phyloP scores from a whole-genome alignment of 2,888 invertebrate genomes.

The Stenotaenia linearis region DNA sequence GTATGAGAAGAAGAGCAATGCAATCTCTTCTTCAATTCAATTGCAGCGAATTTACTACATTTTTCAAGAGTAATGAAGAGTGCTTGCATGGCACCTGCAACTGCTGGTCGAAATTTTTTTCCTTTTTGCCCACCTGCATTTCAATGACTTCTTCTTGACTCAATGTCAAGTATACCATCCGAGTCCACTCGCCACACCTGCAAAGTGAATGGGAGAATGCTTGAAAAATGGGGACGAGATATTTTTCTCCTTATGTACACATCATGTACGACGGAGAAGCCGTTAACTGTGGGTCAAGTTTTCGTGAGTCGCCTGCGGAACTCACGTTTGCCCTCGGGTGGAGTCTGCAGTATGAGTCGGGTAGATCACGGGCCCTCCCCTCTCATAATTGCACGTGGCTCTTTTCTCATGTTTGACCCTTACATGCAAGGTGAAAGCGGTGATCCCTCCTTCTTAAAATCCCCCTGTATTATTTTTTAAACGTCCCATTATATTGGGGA shows the following conservation, averaged over 20 bases:
- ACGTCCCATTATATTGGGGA: background rate
- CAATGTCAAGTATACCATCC: background rate
- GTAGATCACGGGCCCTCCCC: conserved; percentile 9
- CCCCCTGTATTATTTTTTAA: background rate
- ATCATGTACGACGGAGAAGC: background rate
- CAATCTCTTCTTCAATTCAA: background rate
- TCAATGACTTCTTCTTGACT: conserved; percentile 3
- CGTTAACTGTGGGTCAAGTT: background rate
- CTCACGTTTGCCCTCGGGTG: background rate
- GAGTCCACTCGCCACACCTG: background rate
- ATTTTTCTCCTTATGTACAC: background rate
- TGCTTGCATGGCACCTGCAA: background rate
- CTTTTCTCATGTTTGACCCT: background rate
- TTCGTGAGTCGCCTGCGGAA: background rate
- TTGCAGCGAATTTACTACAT: background rate
- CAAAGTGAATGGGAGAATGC: background rate
- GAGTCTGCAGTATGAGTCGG: background rate
- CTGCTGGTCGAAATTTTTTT: background rate
- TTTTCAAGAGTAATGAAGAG: background rate
- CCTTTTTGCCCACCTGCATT: background rate
- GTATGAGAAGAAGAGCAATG: background rate
- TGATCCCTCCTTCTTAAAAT: background rate
- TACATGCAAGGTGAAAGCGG: background rate
- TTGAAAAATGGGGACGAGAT: background rate
- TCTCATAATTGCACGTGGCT: background rate